These are phyloP conservation scores for Eptesicus fuscus DNA, from an alignment of 2,113 vertebrate species.

Conservation along the genomic window DNA sequence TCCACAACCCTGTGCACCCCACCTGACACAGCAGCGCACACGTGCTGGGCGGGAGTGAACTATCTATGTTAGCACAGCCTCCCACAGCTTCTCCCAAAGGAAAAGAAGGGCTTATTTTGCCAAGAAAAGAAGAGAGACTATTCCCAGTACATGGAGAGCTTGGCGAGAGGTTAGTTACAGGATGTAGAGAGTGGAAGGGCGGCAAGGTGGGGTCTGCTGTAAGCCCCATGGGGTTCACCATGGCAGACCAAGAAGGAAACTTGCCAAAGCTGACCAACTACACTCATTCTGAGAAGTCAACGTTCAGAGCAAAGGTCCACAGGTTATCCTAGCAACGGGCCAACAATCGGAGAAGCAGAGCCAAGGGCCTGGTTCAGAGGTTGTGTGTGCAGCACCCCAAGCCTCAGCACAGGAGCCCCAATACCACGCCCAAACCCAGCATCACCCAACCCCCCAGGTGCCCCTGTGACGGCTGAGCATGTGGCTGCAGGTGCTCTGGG, in stretches of 20 bases:
- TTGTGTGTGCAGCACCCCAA: rapidly evolving
- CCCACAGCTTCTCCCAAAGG: background rate
- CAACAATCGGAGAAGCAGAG: too few relatives aligned
- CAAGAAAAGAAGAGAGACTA: background rate
- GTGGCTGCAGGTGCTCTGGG: rapidly evolving
- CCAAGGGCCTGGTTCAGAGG: background rate
- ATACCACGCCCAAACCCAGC: background rate
- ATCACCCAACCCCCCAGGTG: background rate
- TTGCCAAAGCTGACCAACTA: rapidly evolving
- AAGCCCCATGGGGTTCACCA: background rate
- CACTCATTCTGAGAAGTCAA: rapidly evolving
- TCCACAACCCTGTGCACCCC: background rate
- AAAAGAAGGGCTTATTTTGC: background rate
- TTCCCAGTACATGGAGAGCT: rapidly evolving
- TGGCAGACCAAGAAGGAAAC: too few relatives aligned
- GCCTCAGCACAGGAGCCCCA: background rate
- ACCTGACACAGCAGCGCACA: background rate
- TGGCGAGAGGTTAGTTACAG: rapidly evolving
- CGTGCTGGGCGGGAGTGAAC: background rate
- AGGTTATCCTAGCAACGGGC: background rate
- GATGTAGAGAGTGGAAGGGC: background rate
- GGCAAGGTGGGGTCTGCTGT: background rate
- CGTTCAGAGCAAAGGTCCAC: background rate
- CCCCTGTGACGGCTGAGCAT: background rate
- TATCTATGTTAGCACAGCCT: background rate